Evolutionary conservation across 2,113 vertebrate genomes (phyloP).

Genomic region (Grantiella picta): DNA sequence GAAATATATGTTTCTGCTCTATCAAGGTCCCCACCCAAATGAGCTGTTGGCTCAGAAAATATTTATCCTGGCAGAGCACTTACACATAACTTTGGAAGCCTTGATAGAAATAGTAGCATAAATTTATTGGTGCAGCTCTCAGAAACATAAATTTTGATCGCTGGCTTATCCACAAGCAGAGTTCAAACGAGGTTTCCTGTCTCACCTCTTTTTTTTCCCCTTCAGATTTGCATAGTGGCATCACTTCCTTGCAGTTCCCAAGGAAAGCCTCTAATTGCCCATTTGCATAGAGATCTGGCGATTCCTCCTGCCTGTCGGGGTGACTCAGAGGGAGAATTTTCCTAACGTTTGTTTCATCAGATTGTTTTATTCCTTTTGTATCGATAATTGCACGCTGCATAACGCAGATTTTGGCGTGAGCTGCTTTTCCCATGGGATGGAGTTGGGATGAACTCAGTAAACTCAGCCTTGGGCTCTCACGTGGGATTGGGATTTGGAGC

Average conservation of each 20-base stretch:
- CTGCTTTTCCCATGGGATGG: conserved; percentile 7
- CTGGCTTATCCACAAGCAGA: neutral
- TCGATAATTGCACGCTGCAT: neutral
- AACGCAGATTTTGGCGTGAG: neutral
- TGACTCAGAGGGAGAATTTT: conserved; percentile 28
- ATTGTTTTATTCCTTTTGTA: conserved; percentile 37
- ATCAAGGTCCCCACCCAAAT: neutral
- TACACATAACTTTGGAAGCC: conserved; percentile 11
- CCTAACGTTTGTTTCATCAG: conserved; percentile 44
- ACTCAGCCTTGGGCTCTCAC: neutral
- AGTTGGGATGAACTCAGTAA: conserved; percentile 11
- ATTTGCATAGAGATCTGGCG: conserved; percentile 38
- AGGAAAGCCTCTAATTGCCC: conserved; percentile 48
- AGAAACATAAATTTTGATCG: neutral
- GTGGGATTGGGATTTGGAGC: neutral
- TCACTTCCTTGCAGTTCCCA: conserved; percentile 18
- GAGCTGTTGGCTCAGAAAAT: conserved; percentile 39
- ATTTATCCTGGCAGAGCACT: conserved; percentile 48
- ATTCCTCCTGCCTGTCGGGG: neutral
- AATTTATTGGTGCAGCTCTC: conserved; percentile 32
- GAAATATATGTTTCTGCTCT: conserved; percentile 3
- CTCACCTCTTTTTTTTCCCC: neutral
- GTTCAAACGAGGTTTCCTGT: conserved; percentile 37
- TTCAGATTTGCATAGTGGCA: conserved; percentile 22
- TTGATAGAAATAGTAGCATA: conserved; percentile 32